Conservation (phyloP, 2,113 vertebrate genomes). For the Heterotilapia buettikoferi region DNA sequence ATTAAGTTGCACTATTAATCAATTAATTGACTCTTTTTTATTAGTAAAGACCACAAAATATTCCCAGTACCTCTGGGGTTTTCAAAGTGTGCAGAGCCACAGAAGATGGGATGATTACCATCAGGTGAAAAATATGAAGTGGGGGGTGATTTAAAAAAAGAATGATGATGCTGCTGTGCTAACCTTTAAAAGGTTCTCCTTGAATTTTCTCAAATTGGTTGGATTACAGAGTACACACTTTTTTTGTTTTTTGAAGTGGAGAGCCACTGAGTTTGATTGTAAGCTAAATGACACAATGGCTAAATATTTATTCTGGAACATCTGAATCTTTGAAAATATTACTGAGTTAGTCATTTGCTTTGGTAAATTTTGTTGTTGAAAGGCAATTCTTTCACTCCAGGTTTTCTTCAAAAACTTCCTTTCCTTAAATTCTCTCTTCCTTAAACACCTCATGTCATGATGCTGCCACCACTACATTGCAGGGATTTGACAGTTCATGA, state of each 20-base stretch:
- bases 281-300: not conserved
- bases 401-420: not conserved
- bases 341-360: not conserved
- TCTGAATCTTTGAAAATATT: not conserved
- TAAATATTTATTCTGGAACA: not conserved
- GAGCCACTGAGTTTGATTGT: not conserved
- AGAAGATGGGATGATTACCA: not conserved
- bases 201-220: not conserved
- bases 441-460: fast-evolving
- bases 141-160: fast-evolving
- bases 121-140: fast-evolving
- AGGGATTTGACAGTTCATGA: not conserved
- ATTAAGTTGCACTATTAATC: not conserved
- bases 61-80: not conserved
- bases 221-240: not conserved
- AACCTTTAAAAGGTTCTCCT: fast-evolving
- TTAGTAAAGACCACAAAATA: not conserved
- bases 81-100: not conserved
- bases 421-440: fast-evolving
- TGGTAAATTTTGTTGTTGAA: not conserved
- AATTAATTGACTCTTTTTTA: not conserved
- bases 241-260: not conserved
- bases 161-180: fast-evolving
- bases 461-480: not conserved
- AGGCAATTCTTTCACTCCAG: not conserved